Evolutionary conservation across 2,888 invertebrate genomes (phyloP), one percentile per base, ranked within the genome.

Genomic region (Rhaphigaster nebulosa): DNA sequence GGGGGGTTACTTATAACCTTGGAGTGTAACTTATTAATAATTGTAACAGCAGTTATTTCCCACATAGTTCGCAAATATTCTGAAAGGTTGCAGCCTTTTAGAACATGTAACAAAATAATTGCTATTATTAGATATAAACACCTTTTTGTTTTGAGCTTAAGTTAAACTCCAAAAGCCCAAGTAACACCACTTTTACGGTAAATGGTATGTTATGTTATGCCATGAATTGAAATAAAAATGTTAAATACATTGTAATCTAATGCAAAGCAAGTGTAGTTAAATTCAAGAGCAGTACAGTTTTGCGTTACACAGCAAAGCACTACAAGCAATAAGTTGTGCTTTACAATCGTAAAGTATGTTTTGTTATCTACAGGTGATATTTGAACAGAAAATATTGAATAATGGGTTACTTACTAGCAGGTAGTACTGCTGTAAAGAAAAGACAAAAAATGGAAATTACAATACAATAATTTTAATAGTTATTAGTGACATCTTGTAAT

Each of bases 361-460:
- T 84, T 45, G 1, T 84, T n/a, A 84, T 26, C 84, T 84, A 84
- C 84, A 4, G 23, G 84, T 84, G 45, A 84, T 45, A 12, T 26
- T 84, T 84, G 4, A n/a, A 41, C 41, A 84, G 84, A 84, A 84
- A 84, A 84, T 84, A 84, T 84, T 84, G 84, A 84, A 84, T 45
- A 13, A 76, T 65, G 70, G 70, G 34, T 50, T 89, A 89, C 89
- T 89, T 89, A 89, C 89, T 89, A 89, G 89, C 89, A 89, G 89
- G 89, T 89, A 65, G 89, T 65, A 89, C 89, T 89, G 89, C 89
- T 89, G 89, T 70, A 89, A 89, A 89, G 70, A 89, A 88, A 84
- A 84, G 84, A 84, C 45, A 84, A 45, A 84, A 89, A 89, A 89
- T 65, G 45, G 45, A 29, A 18, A 89, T 89, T 89, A 89, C 50